Evolutionary conservation across 2,113 vertebrate species (phyloP).

Genomic region (Aplodontia rufa): DNA sequence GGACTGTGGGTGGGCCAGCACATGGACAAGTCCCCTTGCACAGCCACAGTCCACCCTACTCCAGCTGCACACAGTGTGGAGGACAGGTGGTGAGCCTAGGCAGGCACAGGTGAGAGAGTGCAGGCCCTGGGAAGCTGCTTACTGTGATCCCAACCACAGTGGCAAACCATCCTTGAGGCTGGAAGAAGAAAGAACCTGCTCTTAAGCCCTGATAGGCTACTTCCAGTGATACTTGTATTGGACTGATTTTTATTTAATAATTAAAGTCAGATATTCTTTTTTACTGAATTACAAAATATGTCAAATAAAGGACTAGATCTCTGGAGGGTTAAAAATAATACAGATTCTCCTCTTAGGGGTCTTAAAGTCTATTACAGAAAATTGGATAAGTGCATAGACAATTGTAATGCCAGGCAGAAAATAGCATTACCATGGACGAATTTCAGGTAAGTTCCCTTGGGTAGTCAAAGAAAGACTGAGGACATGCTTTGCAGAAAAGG

Average conservation of each 20-base stretch:
- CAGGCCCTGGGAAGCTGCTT: neutral
- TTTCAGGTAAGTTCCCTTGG: neutral
- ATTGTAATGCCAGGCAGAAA: neutral
- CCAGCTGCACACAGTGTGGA: neutral
- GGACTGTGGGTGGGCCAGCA: fast-evolving
- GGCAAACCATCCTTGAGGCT: neutral
- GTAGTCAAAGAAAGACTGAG: neutral
- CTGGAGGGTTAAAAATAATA: slow-evolving; percentile 36
- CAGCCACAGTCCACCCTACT: too few relatives aligned
- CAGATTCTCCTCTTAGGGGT: neutral
- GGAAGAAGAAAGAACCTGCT: neutral
- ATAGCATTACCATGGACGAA: neutral
- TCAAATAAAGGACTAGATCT: slow-evolving; percentile 2
- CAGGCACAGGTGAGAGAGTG: too few relatives aligned
- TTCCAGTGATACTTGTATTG: slow-evolving; percentile 1
- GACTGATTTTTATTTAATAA: slow-evolving; percentile 15
- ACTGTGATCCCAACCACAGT: neutral
- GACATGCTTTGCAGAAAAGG: neutral
- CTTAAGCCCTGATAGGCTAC: neutral
- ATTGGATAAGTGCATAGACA: neutral
- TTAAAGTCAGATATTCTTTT: slow-evolving; percentile 48
- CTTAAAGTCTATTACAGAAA: slow-evolving; percentile 1
- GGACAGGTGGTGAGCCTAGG: neutral
- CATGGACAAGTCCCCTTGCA: neutral
- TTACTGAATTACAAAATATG: slow-evolving; percentile 38